Conservation (phyloP, 2,113 vertebrate genomes). For the Poeciliopsis turrubarensis region DNA sequence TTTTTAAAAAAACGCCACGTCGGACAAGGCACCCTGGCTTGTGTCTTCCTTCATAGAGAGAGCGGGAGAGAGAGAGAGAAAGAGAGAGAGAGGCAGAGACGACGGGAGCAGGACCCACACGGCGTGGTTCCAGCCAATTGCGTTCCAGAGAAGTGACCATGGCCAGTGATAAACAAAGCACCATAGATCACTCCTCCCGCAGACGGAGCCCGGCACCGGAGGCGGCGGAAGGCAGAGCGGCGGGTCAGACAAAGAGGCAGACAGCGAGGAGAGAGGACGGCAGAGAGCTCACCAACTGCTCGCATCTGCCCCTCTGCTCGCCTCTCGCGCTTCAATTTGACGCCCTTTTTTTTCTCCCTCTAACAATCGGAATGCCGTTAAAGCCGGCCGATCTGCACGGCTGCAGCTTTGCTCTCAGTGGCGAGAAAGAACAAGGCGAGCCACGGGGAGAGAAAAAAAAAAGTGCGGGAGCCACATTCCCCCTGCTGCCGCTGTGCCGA, state of each 20-base stretch:
- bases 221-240: conserved; percentile 55
- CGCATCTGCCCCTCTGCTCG: conserved; percentile 63
- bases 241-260: conserved; percentile 53
- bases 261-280: conserved; percentile 55
- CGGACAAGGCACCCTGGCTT: conserved; percentile 76
- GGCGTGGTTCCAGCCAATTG: conserved; percentile 85
- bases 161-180: conserved; percentile 82
- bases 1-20: conserved; percentile 47
- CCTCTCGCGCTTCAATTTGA: conserved; percentile 68
- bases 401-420: conserved; percentile 62
- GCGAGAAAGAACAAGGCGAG: conserved; percentile 27
- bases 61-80: conserved; percentile 27
- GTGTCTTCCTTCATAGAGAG: conserved; percentile 69
- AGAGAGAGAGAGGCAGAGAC: conserved; percentile 57
- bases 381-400: conserved; percentile 37
- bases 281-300: conserved; percentile 67
- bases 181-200: conserved; percentile 79
- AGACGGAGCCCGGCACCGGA: conserved; percentile 72
- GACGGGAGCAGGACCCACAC: conserved; percentile 84
- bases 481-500: conserved; percentile 51
- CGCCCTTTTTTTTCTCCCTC: conserved; percentile 63
- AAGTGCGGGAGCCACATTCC: conserved; percentile 41
- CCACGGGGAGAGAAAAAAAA: conserved; percentile 20
- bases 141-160: conserved; percentile 86
- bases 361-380: conserved; percentile 67